Evolutionary conservation across 2,888 invertebrate species (phyloP), one percentile per base, ranked within the genome.

Genomic region (Drosophila quinaria): DNA sequence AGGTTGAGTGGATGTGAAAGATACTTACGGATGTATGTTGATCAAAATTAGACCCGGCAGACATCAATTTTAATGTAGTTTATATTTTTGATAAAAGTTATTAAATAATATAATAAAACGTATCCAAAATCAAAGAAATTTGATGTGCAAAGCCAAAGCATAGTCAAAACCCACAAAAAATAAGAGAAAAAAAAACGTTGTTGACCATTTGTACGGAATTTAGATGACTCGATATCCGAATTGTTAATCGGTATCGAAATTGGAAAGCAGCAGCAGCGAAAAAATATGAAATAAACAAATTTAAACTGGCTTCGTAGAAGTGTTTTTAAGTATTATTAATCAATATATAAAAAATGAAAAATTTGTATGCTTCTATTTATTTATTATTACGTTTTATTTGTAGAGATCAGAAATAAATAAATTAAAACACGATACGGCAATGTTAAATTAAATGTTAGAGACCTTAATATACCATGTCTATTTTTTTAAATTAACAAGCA

Each of bases 11-110:
- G n/a, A 11, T 6, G 52, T 39, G 15, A 52, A 25, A n/a, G n/a
- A 22, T 22, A 6, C 25, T n/a, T 37, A 22, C 22, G 22, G 22
- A 22, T 22, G 22, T 22, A 19, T 51, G 35, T 55, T 33, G 42
- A 55, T 55, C 33, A 44, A 55, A 56, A 56, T 56, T 56, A 35
- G 55, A 22, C 55, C 55, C 44, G 33, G 37, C 47, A 64, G 51
- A 74, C 78, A 80, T 88, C 66, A 84, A 80, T 88, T 89, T 85
- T 76, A 87, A 80, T 83, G 90, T 90, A 89, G 90, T 91, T 90
- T 90, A 91, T 90, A 90, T 90, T 90, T 90, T 90, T 90, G 90
- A 90, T 90, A 90, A 91, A 91, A 90, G 91, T 91, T 91, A 91
- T 91, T 90, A 89, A 68, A 61, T 49, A 42, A 46, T 47, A 70